Base-by-base conservation (phyloP, 2,797 vertebrate genomes). In the Antennarius maculatus region DNA sequence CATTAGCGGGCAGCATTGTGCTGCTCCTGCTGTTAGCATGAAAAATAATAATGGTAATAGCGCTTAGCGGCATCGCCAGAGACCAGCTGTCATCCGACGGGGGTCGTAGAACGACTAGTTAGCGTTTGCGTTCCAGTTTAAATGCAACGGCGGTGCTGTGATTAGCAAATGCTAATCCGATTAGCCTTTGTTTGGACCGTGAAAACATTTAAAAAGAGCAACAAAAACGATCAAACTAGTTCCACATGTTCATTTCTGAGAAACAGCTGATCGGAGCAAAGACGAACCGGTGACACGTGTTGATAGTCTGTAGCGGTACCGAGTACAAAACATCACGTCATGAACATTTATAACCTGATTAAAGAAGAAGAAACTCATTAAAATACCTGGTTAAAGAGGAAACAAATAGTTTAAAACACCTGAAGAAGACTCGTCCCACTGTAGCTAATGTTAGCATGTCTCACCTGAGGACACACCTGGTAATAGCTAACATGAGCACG, bases 1-100 rank as follows among this genome's bases (percentile, higher is more conserved):
- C 93, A 96, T 98, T 97, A 96, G 90, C 85, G 82, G 88, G 1
- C 89, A 96, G 95, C 95, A 95, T 93, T 95, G 94, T 92, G 93
- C 94, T 93, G 95, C 93, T 93, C 94, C 95, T 94, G 94, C 95
- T 94, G 93, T 94, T 95, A 90, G 92, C 91, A 92, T 91, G 60
- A 50, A 57, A 76, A 58, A 41, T 65, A 66, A 81, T 53, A 80
- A 70, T 67, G 71, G 84, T 93, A 94, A 93, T 92, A 89, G 94
- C 93, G 93, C 94, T 93, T 87, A 76, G 88, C 88, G 92, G 92
- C 93, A 93, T 95, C 91, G 94, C 92, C 93, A 90, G 92, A 94
- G 76, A 94, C 23, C 23, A 23, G 23, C 23, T 23, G 23, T 23
- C 23, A 23, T 23, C 23, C 2, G 2, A 23, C 23, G 61, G 41